Evolutionary conservation across 2,797 vertebrate species (phyloP).

Genomic region (Anabas testudineus): DNA sequence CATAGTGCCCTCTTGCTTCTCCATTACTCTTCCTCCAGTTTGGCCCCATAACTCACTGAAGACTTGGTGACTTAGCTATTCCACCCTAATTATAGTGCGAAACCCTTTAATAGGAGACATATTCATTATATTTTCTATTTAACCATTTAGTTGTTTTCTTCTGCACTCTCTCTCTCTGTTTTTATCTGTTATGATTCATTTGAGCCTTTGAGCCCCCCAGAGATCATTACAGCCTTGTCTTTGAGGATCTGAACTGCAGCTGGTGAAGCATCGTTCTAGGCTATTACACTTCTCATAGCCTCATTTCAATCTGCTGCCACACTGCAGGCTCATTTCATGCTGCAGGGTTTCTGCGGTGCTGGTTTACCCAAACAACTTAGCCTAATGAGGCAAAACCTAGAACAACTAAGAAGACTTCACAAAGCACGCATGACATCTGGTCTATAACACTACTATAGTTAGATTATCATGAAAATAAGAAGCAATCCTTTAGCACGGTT

Average conservation of each 20-base stretch:
- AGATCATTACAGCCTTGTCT: conserved; percentile 62
- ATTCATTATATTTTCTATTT: conserved; percentile 35
- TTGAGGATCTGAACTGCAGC: conserved; percentile 54
- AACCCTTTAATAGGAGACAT: conserved; percentile 15
- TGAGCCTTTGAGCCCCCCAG: conserved; percentile 33
- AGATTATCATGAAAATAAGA: conserved; percentile 6
- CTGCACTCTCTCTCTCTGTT: conserved; percentile 22
- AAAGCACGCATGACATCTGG: conserved; percentile 57
- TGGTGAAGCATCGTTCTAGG: conserved; percentile 65
- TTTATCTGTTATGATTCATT: conserved; percentile 64
- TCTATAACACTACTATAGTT: conserved; percentile 18
- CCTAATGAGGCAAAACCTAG: conserved; percentile 71
- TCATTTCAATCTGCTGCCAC: conserved; percentile 66
- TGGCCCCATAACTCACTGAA: neutral
- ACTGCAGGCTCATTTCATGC: conserved; percentile 68
- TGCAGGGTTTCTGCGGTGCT: conserved; percentile 68
- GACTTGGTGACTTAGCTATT: conserved; percentile 26
- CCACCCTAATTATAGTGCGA: conserved; percentile 5
- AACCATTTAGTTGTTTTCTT: conserved; percentile 52
- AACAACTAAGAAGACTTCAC: conserved; percentile 40
- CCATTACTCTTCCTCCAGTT: neutral
- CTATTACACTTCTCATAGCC: conserved; percentile 72
- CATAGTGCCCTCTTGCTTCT: neutral
- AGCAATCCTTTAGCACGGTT: neutral
- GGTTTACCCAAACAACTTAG: conserved; percentile 76